Percentiles rank a stretch among this genome's conserved stretches.
These are phyloP conservation scores for Ostrea edulis DNA, from an alignment of 1,140 invertebrate genomes.

Conservation along the genomic window DNA sequence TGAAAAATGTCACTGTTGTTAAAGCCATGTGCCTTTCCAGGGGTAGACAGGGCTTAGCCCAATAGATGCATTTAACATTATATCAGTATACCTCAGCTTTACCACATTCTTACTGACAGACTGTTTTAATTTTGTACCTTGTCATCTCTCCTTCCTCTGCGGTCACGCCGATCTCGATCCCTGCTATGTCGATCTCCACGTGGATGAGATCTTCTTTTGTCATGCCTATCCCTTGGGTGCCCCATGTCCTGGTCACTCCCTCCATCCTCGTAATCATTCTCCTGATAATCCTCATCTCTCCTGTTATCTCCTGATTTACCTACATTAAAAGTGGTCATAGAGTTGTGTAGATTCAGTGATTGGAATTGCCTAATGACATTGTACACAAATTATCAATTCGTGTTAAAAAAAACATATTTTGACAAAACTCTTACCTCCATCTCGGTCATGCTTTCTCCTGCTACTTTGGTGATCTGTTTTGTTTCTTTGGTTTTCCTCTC, in stretches of 20 bases:
- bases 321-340: neutral
- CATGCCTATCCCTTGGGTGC: conserved; percentile 2
- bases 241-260: neutral
- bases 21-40: no score
- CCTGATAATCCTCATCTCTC: conserved; percentile 16
- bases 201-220: conserved; percentile 14
- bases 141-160: conserved; percentile 44
- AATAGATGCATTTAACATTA: neutral
- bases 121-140: conserved; percentile 9
- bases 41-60: no score
- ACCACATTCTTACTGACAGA: neutral
- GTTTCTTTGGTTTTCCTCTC: conserved; percentile 23
- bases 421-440: neutral
- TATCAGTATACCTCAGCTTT: neutral
- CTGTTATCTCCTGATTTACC: conserved; percentile 40
- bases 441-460: conserved; percentile 56
- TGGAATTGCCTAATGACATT: neutral
- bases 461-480: conserved; percentile 1
- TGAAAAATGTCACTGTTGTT: no score
- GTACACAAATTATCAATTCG: neutral
- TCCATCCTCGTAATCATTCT: conserved; percentile 42
- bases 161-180: conserved; percentile 48
- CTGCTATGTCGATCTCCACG: neutral
- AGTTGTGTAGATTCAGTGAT: neutral
- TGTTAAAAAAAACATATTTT: neutral